These are phyloP conservation scores for Parelbella ahira DNA, from an alignment of 2,888 invertebrate genomes.

Conservation along the genomic window DNA sequence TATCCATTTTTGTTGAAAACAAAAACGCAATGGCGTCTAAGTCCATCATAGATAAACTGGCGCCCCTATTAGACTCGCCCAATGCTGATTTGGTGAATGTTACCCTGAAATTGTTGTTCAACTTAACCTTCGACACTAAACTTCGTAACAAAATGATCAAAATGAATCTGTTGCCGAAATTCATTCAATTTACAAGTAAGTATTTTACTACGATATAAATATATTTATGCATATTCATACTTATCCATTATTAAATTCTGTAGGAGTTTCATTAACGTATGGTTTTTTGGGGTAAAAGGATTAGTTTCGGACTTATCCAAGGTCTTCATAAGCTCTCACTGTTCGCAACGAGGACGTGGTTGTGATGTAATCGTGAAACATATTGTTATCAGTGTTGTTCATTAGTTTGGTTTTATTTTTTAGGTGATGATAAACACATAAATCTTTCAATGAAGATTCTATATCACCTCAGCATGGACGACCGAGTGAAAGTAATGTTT, in stretches of 20 bases:
- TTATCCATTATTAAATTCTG: too few relatives aligned
- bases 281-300: too few relatives aligned
- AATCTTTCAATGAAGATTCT: slow-evolving; percentile 89
- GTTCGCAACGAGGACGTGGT: too few relatives aligned
- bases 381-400: too few relatives aligned
- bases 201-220: too few relatives aligned
- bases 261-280: too few relatives aligned
- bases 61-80: slow-evolving; percentile 85
- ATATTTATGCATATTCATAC: too few relatives aligned
- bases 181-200: slow-evolving; percentile 92
- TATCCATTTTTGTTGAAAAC: slow-evolving; percentile 96
- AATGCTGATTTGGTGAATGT: slow-evolving; percentile 89
- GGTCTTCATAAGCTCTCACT: too few relatives aligned
- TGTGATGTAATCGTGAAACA: too few relatives aligned
- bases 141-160: slow-evolving; percentile 94
- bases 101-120: slow-evolving; percentile 93
- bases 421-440: slow-evolving; percentile 89
- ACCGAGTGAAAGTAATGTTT: slow-evolving; percentile 95
- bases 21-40: slow-evolving; percentile 94
- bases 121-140: slow-evolving; percentile 96
- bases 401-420: too few relatives aligned
- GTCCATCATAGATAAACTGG: slow-evolving; percentile 90
- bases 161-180: slow-evolving; percentile 92
- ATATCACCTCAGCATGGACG: slow-evolving; percentile 97
- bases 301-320: not conserved